Evolutionary conservation across 2,888 invertebrate species (phyloP).

Genomic region (Hanleya hanleyi): DNA sequence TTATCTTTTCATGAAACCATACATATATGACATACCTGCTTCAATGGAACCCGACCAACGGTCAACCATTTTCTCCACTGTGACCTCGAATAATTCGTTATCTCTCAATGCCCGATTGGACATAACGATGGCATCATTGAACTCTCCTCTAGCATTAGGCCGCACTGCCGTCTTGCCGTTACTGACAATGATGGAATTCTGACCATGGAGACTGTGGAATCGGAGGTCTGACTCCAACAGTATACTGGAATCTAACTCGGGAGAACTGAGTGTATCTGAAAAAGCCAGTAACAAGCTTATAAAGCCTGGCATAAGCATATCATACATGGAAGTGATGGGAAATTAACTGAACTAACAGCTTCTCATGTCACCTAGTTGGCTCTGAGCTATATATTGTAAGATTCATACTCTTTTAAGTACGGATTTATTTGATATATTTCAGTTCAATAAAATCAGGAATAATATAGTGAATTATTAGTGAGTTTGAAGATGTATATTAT

Average conservation of each 20-base stretch:
- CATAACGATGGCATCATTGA: conserved; percentile 95
- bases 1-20: no score
- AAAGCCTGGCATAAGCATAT: no score
- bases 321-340: no score
- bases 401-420: no score
- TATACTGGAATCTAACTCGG: conserved; percentile 57
- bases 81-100: conserved; percentile 93
- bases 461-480: no score
- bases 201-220: conserved; percentile 92
- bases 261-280: conserved; percentile 57
- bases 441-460: no score
- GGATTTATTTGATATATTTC: no score
- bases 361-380: no score
- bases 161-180: conserved; percentile 89
- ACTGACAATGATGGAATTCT: conserved; percentile 89
- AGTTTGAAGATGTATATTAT: no score
- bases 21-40: conserved; percentile 82
- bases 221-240: conserved; percentile 76
- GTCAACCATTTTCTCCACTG: conserved; percentile 91
- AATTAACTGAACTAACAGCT: no score
- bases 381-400: no score
- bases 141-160: conserved; percentile 91
- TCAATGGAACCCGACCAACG: conserved; percentile 95
- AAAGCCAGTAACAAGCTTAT: no score
- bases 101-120: conserved; percentile 90